Conservation (phyloP, 2,888 invertebrate genomes). For the Seira ritae region DNA sequence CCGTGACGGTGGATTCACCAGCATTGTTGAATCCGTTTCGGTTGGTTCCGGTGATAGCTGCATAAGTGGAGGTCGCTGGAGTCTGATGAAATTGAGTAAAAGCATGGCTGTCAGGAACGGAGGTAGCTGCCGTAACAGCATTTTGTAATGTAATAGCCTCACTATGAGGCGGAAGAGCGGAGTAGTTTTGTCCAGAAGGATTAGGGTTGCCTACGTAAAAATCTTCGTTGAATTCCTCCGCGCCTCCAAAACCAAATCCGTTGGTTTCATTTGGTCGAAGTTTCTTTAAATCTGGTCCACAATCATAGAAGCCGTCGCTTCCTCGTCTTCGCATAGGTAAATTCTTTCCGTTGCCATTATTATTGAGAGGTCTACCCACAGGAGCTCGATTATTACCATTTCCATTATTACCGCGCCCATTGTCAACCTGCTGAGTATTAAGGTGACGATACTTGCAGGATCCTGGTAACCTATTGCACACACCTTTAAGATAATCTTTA, state of each 20-base stretch:
- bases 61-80: conserved; percentile 36
- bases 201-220: conserved; percentile 50
- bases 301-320: conserved; percentile 49
- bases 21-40: conserved; percentile 44
- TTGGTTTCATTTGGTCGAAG: conserved; percentile 31
- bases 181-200: conserved; percentile 24
- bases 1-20: conserved; percentile 38
- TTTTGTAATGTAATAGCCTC: conserved; percentile 32
- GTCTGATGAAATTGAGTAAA: conserved; percentile 54
- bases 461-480: conserved; percentile 69
- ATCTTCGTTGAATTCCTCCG: conserved; percentile 61
- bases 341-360: conserved; percentile 1
- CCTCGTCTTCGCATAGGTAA: conserved; percentile 35
- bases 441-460: conserved; percentile 59
- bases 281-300: conserved; percentile 48
- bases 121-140: conserved; percentile 18
- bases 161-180: conserved; percentile 41
- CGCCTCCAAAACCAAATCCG: conserved; percentile 19
- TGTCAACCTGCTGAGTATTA: conserved; percentile 37
- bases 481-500: conserved; percentile 77
- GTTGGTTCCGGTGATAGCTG: conserved; percentile 21
- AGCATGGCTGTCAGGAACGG: conserved; percentile 31
- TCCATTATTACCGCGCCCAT: conserved; percentile 22
- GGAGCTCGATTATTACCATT: conserved; percentile 25
- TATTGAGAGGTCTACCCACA: no score